These are phyloP conservation scores for Dryadula phaetusa DNA, from an alignment of 2,888 invertebrate genomes.

Conservation along the genomic window DNA sequence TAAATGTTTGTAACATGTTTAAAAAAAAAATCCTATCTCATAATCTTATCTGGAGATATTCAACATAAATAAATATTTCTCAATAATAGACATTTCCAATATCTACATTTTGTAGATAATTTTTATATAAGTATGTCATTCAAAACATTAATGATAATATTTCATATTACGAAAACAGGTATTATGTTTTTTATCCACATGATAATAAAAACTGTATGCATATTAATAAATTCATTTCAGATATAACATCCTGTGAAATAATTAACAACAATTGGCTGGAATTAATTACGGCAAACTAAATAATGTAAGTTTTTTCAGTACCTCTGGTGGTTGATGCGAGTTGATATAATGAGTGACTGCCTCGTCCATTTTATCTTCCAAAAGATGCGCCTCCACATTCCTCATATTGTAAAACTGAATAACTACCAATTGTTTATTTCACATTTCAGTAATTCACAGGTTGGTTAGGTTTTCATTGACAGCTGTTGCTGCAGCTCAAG, in stretches of 20 bases:
- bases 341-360: conserved; percentile 77
- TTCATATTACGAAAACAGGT: too few species aligned
- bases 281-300: conserved; percentile 26
- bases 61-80: not conserved
- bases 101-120: not conserved
- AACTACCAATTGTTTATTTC: conserved; percentile 47
- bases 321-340: conserved; percentile 70
- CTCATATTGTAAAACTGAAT: conserved; percentile 58
- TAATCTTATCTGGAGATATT: conserved; percentile 1
- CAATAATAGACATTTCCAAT: not conserved
- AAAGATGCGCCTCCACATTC: conserved; percentile 63
- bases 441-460: conserved; percentile 47
- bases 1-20: not conserved
- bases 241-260: conserved; percentile 18
- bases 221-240: not conserved
- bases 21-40: not conserved
- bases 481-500: conserved; percentile 54
- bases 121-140: not conserved
- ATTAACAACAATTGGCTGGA: conserved; percentile 21
- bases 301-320: conserved; percentile 46
- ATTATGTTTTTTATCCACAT: not conserved
- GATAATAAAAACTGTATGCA: not conserved
- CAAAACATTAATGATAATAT: not conserved
- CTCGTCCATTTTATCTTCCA: conserved; percentile 75
- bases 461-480: conserved; percentile 54